phyloP scores from a whole-genome alignment of 2,113 vertebrate genomes.

The Probosciger aterrimus region DNA sequence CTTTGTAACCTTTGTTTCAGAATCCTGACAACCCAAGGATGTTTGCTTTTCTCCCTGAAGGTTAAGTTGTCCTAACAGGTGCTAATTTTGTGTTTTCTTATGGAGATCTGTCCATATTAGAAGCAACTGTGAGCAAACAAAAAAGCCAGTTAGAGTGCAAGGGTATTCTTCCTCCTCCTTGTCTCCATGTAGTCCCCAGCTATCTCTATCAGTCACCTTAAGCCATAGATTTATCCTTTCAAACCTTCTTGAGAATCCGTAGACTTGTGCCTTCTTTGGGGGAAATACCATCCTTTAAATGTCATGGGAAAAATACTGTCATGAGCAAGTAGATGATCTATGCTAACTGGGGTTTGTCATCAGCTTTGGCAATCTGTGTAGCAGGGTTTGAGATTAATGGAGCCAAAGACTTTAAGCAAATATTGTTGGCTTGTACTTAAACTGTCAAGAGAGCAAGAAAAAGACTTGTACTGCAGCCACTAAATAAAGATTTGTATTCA shows the following conservation, averaged over 20 bases:
- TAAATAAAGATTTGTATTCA: conserved; percentile 73
- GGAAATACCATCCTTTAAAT: conserved; percentile 26
- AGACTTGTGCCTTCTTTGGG: conserved; percentile 40
- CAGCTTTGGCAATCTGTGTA: conserved; percentile 53
- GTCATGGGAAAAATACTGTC: conserved; percentile 66
- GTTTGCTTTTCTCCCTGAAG: conserved; percentile 73
- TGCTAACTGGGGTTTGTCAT: conserved; percentile 71
- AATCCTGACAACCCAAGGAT: conserved; percentile 51
- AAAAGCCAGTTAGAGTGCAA: conserved; percentile 68
- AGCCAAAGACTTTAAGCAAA: conserved; percentile 72
- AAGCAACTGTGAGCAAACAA: conserved; percentile 70
- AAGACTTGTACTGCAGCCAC: conserved; percentile 55
- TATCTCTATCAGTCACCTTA: conserved; percentile 64
- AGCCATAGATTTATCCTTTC: conserved; percentile 57
- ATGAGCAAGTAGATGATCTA: conserved; percentile 61
- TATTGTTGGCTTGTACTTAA: conserved; percentile 70
- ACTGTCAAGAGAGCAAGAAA: conserved; percentile 72
- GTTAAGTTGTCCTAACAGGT: conserved; percentile 77
- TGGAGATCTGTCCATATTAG: conserved; percentile 69
- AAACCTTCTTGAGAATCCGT: conserved; percentile 39
- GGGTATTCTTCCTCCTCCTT: conserved; percentile 42
- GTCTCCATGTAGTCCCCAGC: conserved; percentile 14
- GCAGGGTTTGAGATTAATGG: conserved; percentile 67
- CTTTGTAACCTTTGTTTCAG: conserved; percentile 56
- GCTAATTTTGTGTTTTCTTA: conserved; percentile 75